A percentile compares a stretch with the other conserved stretches of the same genome.
phyloP scores from a whole-genome alignment of 2,113 vertebrate genomes.

The Girardinichthys multiradiatus region DNA sequence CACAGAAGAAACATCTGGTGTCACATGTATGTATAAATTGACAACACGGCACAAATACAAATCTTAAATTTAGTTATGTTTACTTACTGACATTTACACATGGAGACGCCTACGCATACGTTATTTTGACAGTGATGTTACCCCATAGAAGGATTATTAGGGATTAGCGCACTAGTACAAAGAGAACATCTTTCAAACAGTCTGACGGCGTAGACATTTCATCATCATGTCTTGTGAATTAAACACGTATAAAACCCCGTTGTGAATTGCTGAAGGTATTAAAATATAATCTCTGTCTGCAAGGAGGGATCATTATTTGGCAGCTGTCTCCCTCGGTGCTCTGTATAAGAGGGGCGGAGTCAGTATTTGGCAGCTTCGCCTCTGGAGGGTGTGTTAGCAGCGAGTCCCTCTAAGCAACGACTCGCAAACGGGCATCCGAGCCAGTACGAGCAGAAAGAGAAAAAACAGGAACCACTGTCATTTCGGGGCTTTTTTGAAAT shows the following conservation, averaged over 20 bases:
- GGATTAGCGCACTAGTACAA: no score
- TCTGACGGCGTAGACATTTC: no score
- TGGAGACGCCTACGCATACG: no score
- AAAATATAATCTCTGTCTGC: not conserved
- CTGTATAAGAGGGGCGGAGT: conserved; percentile 63
- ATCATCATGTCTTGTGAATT: not conserved
- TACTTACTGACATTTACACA: no score
- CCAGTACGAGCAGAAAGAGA: conserved; percentile 47
- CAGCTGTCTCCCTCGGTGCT: conserved; percentile 41
- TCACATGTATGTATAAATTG: no score
- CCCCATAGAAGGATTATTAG: no score
- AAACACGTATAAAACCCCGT: not conserved
- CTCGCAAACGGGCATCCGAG: conserved; percentile 62
- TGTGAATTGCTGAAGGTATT: not conserved
- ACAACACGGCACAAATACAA: no score
- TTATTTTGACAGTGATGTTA: no score
- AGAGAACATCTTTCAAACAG: no score
- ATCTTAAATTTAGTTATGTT: no score
- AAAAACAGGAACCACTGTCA: conserved; percentile 60
- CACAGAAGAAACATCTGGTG: no score
- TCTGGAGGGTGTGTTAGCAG: conserved; percentile 70
- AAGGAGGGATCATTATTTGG: conserved; percentile 64
- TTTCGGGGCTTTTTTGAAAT: conserved; percentile 56
- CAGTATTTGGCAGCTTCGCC: conserved; percentile 74
- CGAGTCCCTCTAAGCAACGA: conserved; percentile 64